These are phyloP conservation scores for Hucho hucho DNA, from an alignment of 2,113 vertebrate species.

Conservation along the genomic window DNA sequence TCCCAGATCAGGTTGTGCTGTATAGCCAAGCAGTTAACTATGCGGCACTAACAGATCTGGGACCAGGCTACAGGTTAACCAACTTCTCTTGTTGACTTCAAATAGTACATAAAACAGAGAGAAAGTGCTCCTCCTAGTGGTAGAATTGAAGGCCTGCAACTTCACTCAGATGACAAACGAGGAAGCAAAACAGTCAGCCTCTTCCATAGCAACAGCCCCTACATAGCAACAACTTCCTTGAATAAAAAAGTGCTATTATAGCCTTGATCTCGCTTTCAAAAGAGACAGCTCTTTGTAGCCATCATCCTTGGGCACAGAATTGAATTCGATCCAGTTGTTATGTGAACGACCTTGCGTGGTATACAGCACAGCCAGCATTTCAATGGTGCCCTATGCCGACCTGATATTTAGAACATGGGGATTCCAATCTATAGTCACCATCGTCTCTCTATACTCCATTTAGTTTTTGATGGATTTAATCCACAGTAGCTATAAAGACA, in stretches of 20 bases:
- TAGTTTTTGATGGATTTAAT: not conserved
- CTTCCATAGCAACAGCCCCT: slow-evolving; percentile 77
- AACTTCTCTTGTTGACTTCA: no score
- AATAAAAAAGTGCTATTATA: slow-evolving; percentile 57
- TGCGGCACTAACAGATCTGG: no score
- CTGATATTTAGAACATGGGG: not conserved
- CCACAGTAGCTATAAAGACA: not conserved
- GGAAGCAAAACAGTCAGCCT: slow-evolving; percentile 38
- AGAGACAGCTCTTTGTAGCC: slow-evolving; percentile 33
- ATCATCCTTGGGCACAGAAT: slow-evolving; percentile 40
- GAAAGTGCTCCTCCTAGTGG: slow-evolving; percentile 76
- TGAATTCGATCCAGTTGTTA: slow-evolving; percentile 17
- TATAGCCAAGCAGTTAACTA: no score
- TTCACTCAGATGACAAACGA: slow-evolving; percentile 25
- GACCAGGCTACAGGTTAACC: no score
- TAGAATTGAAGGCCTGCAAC: slow-evolving; percentile 49
- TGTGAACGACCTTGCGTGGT: not conserved
- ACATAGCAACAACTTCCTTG: slow-evolving; percentile 76
- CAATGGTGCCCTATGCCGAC: not conserved
- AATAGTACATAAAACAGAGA: slow-evolving; percentile 27
- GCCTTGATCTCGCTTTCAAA: slow-evolving; percentile 57
- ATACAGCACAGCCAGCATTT: not conserved
- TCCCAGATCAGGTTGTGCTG: no score
- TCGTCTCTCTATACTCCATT: not conserved
- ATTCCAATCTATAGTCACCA: not conserved